Conservation (phyloP, 2,113 vertebrate genomes). For the Pterocles gutturalis region DNA sequence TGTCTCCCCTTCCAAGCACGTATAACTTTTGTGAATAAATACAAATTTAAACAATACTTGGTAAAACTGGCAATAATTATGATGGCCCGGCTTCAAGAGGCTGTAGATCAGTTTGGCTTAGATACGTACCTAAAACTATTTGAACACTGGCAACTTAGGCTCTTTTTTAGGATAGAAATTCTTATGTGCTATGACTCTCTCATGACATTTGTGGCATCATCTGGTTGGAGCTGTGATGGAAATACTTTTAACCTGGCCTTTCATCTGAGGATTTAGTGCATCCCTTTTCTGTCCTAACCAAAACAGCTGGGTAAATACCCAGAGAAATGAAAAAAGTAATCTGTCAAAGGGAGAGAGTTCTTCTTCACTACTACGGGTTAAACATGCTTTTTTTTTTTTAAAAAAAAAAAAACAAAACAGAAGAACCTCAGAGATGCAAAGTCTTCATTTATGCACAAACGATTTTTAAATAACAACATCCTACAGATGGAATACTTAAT, state of each 20-base stretch:
- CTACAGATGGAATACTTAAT: neutral
- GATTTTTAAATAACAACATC: conserved; percentile 5
- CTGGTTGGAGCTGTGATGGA: neutral
- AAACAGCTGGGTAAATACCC: neutral
- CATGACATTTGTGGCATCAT: neutral
- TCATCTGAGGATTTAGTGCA: neutral
- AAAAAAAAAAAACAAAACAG: too few species aligned
- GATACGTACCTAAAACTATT: neutral
- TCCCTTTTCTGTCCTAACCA: neutral
- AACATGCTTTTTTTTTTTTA: neutral
- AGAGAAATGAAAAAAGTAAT: neutral
- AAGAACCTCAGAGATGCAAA: neutral
- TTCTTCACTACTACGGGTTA: neutral
- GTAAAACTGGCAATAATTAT: neutral
- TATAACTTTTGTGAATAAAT: neutral
- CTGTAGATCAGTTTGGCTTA: neutral
- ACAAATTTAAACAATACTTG: neutral
- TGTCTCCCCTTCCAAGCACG: neutral
- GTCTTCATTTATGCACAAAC: neutral
- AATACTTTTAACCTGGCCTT: neutral
- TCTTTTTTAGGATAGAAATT: neutral
- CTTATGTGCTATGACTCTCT: neutral
- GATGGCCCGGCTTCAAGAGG: neutral
- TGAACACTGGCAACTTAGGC: neutral
- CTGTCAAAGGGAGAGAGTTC: neutral